phyloP scores from a whole-genome alignment of 2,797 vertebrate species.

The Danio tinwini region DNA sequence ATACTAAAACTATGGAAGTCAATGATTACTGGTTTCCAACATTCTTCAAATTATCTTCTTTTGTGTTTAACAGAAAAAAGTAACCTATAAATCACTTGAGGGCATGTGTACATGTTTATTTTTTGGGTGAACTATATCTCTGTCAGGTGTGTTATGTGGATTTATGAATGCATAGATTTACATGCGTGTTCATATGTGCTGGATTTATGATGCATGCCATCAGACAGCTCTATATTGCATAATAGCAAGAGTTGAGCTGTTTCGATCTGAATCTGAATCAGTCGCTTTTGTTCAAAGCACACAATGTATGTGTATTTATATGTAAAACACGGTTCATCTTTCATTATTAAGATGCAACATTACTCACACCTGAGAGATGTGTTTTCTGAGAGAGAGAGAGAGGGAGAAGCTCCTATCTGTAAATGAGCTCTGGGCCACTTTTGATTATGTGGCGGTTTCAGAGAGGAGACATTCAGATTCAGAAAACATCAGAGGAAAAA shows the following conservation, averaged over 20 bases:
- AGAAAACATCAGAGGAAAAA: background rate
- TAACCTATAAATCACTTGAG: too few species aligned
- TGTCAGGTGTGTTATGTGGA: background rate
- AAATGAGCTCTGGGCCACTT: background rate
- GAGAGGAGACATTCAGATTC: background rate
- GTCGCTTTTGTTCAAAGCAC: constrained; percentile 3
- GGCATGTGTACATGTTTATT: too few species aligned
- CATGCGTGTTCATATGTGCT: background rate
- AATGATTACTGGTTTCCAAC: too few species aligned
- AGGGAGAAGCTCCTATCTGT: background rate
- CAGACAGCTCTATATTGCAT: background rate
- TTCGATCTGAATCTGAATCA: background rate
- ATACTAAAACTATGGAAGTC: too few species aligned
- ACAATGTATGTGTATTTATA: constrained; percentile 12
- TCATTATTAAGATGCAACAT: background rate
- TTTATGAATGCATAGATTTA: background rate
- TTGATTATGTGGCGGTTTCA: background rate
- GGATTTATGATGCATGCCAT: background rate
- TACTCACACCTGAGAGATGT: constrained; percentile 13
- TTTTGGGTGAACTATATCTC: too few species aligned
- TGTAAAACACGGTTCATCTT: background rate
- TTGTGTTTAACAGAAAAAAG: too few species aligned
- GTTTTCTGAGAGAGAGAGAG: too few species aligned
- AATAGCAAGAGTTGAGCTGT: background rate
- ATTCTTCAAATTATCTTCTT: too few species aligned